Base-by-base conservation (phyloP, 2,113 vertebrate genomes). In the Nothobranchius kuhntae region DNA sequence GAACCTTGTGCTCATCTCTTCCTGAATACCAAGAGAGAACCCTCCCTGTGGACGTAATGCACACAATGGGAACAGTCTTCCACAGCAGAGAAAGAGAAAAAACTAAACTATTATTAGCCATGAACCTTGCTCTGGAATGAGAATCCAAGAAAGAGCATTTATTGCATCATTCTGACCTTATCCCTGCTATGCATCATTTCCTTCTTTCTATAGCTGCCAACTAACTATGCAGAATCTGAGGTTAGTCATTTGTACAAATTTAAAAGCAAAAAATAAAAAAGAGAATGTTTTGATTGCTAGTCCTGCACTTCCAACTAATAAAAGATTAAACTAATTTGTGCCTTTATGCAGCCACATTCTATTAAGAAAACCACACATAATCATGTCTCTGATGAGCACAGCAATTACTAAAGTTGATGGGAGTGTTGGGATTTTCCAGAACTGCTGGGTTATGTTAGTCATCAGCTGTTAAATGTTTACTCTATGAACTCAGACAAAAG, bases 31-130 rank as follows among this genome's bases (percentile, higher is more conserved):
- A 64, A 66, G 51, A 71, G 26, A 61, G n/a, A 73, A 48, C 54
- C 30, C 68, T 80, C 68, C 75, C 76, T 1, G 44, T 53, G 61
- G 82, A 86, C 38, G 53, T 35, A 72, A 80, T 63, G 4, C 72
- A 75, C 38, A 73, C 73, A 77, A 60, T 44, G 53, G 47, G 57
- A 56, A 61, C 50, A 68, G 64, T 40, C 30, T 48, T 84, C 61
- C 50, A 17, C 26, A 77, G 75, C 60, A 79, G 56, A 62, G 36
- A 9, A 24, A 24, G 26, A 66, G 40, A 54, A 21, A 71, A 15
- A 55, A 2, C 10, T 13, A 13, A 68, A 30, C 53, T 13, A 54
- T 72, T 61, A 68, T 77, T 65, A 70, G 62, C 70, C 52, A 21
- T 48, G 55, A 85, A 65, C 53, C 21, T 48, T 53, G 40, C 55